A percentile compares a stretch with the other conserved stretches of the same genome.
Evolutionary conservation across 2,888 invertebrate species (phyloP).

Genomic region (Lissonota sp.): DNA sequence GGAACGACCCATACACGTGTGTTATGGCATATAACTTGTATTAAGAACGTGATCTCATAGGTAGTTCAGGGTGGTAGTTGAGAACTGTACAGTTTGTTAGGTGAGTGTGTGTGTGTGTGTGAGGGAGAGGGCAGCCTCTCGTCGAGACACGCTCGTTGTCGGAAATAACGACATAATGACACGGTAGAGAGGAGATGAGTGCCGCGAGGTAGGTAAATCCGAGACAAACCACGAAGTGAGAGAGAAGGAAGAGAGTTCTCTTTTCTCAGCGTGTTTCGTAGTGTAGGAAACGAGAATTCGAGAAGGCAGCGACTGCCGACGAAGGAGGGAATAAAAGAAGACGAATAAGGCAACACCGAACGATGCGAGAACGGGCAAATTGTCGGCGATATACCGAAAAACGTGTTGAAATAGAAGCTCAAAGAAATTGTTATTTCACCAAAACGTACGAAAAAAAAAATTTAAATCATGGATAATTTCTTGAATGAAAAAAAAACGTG

Average conservation of each 20-base stretch:
- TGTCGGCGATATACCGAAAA: constrained; percentile 10
- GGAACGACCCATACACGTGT: no score
- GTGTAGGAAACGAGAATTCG: constrained; percentile 24
- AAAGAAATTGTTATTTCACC: neutral
- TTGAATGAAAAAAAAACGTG: no score
- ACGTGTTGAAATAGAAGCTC: constrained; percentile 2
- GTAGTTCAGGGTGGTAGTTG: constrained; percentile 39
- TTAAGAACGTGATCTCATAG: constrained; percentile 45
- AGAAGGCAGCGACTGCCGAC: constrained; percentile 29
- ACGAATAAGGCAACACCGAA: constrained; percentile 20
- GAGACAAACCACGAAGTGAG: constrained; percentile 65
- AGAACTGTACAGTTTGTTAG: constrained; percentile 37
- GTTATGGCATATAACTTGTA: constrained; percentile 6
- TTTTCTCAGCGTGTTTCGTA: no score
- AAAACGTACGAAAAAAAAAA: neutral
- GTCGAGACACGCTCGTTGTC: constrained; percentile 82
- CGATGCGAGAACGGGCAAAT: neutral
- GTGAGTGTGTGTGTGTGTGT: constrained; percentile 16
- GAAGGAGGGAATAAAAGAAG: constrained; percentile 46
- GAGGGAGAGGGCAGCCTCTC: constrained; percentile 44
- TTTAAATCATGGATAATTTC: neutral
- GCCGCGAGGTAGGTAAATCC: constrained; percentile 81
- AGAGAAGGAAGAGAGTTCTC: constrained; percentile 46
- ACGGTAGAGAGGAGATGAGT: constrained; percentile 81
- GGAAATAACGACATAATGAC: constrained; percentile 83